phyloP scores from a whole-genome alignment of 2,113 vertebrate genomes.

The Sphaerodactylus townsendi region DNA sequence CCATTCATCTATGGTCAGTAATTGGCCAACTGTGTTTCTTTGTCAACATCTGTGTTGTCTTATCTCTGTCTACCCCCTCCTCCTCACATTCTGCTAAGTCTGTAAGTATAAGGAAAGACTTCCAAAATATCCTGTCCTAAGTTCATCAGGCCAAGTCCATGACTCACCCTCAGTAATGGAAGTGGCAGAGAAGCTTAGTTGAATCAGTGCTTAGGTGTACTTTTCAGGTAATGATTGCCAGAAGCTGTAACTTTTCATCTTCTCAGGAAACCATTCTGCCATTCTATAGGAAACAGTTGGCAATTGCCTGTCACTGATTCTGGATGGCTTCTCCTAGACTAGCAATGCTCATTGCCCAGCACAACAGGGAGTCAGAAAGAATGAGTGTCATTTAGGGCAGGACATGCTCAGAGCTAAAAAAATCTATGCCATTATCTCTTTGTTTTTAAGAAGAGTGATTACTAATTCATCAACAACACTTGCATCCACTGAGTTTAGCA shows the following conservation, averaged over 20 bases:
- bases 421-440: too few species aligned
- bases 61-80: too few species aligned
- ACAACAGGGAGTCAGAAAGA: not conserved
- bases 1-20: too few species aligned
- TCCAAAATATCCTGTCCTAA: too few species aligned
- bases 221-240: not conserved
- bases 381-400: not conserved
- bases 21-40: too few species aligned
- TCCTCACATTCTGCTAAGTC: too few species aligned
- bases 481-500: not conserved
- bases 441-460: not conserved
- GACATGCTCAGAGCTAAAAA: not conserved
- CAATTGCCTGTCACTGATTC: not conserved
- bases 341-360: fast-evolving
- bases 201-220: not conserved
- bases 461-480: too few species aligned
- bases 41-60: too few species aligned
- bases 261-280: not conserved
- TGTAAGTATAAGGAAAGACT: too few species aligned
- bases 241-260: not conserved
- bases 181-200: not conserved
- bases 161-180: not conserved
- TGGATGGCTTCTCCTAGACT: not conserved
- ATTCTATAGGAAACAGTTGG: fast-evolving
- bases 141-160: too few species aligned